Conservation (phyloP, 2,113 vertebrate species). For the Silurus asotus region DNA sequence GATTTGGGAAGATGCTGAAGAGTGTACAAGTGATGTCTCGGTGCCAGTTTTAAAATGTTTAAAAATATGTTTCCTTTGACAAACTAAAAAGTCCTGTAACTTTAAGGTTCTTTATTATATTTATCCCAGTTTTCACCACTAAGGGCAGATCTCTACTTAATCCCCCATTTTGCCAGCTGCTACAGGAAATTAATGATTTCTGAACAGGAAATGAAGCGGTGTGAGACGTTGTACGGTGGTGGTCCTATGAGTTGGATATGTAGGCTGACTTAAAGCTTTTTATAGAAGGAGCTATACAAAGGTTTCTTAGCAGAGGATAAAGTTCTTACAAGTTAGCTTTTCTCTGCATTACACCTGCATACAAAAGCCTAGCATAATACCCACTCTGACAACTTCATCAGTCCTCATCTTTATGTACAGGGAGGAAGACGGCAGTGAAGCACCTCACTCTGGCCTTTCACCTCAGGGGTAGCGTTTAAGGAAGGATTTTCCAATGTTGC, state of each 20-base stretch:
- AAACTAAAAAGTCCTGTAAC: neutral
- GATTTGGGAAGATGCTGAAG: neutral
- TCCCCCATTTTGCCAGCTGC: neutral
- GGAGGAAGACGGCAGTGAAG: slow-evolving; percentile 60
- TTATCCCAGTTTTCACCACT: neutral
- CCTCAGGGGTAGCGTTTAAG: slow-evolving; percentile 61
- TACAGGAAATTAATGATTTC: slow-evolving; percentile 57
- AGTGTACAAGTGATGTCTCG: neutral
- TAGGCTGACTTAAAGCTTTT: slow-evolving; percentile 39
- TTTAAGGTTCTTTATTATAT: neutral
- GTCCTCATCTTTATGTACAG: slow-evolving; percentile 33
- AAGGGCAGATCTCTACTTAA: slow-evolving; percentile 6
- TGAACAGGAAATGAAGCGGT: slow-evolving; percentile 61
- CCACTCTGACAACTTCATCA: slow-evolving; percentile 69
- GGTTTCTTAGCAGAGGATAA: slow-evolving; percentile 48
- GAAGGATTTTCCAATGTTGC: slow-evolving; percentile 54
- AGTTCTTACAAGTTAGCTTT: slow-evolving; percentile 48
- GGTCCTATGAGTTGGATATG: slow-evolving; percentile 34
- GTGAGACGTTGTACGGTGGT: slow-evolving; percentile 49
- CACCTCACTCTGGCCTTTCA: slow-evolving; percentile 60
- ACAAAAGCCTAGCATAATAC: slow-evolving; percentile 43
- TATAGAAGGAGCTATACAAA: slow-evolving; percentile 22
- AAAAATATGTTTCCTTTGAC: neutral
- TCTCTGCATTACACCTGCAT: slow-evolving; percentile 41
- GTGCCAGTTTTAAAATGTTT: neutral